Conservation (phyloP, 1,140 invertebrate species). For the Alviniconcha marisindica region DNA sequence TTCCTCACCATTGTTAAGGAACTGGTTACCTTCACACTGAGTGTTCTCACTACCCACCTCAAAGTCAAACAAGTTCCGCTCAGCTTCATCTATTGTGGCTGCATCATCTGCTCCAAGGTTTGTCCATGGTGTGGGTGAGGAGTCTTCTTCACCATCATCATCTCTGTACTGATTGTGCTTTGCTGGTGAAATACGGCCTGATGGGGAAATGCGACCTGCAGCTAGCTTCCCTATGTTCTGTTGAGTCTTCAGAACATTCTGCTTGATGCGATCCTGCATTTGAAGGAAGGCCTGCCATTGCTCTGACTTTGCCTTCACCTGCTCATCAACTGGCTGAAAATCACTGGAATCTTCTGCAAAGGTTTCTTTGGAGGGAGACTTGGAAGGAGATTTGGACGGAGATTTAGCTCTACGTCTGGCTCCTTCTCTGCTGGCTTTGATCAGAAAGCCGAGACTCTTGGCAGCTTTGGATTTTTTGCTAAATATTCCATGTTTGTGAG, state of each 20-base stretch:
- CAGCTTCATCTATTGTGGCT: constrained; percentile 15
- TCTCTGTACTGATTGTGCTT: constrained; percentile 34
- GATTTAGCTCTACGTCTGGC: constrained; percentile 52
- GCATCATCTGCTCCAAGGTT: constrained; percentile 37
- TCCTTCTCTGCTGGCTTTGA: constrained; percentile 47
- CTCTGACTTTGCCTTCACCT: constrained; percentile 70
- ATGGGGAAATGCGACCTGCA: constrained; percentile 54
- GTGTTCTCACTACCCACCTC: not conserved
- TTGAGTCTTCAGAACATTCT: constrained; percentile 74
- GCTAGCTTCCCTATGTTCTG: constrained; percentile 71
- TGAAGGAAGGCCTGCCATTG: constrained; percentile 77
- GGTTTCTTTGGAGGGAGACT: constrained; percentile 63
- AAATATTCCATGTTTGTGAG: constrained; percentile 36
- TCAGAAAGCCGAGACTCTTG: constrained; percentile 60
- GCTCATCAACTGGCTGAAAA: constrained; percentile 59
- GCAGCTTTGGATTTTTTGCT: constrained; percentile 52
- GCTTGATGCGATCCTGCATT: constrained; percentile 75
- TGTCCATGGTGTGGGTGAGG: not conserved
- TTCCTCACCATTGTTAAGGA: constrained; percentile 29
- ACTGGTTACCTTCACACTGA: constrained; percentile 14
- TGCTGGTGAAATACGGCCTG: constrained; percentile 53
- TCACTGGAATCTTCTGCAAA: constrained; percentile 59
- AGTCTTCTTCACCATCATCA: constrained; percentile 13
- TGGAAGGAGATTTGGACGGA: constrained; percentile 59
- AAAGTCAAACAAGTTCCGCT: not conserved